These are phyloP conservation scores for Zosterops hypoxanthus DNA, from an alignment of 2,113 vertebrate genomes.

Conservation along the genomic window DNA sequence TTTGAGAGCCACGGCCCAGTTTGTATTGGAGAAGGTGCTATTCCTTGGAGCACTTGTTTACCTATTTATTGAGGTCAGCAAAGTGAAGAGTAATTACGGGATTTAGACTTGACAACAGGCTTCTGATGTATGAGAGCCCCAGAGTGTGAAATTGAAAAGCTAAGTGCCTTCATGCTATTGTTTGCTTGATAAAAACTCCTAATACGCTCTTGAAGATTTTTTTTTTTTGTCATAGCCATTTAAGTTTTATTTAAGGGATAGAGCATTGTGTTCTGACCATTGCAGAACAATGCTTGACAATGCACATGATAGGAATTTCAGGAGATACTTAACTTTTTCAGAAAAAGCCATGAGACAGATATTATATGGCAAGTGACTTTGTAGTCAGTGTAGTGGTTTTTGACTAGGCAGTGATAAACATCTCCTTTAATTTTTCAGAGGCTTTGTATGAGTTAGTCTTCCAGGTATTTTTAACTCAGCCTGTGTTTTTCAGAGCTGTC, in stretches of 20 bases:
- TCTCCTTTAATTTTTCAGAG: neutral
- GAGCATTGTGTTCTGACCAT: neutral
- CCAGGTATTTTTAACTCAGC: neutral
- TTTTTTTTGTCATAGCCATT: neutral
- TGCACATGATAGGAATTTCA: neutral
- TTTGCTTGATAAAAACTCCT: constrained; percentile 54
- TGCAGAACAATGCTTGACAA: neutral
- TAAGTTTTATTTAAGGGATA: neutral
- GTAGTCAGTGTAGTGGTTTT: neutral
- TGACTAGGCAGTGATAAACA: neutral
- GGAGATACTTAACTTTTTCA: neutral
- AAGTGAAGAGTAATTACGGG: constrained; percentile 46
- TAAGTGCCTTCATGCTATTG: constrained; percentile 59
- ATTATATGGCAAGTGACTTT: neutral
- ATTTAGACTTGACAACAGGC: constrained; percentile 59
- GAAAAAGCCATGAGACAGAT: neutral
- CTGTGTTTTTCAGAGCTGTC: neutral
- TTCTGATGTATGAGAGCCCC: constrained; percentile 48
- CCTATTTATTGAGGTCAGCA: constrained; percentile 62
- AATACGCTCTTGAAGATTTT: neutral
- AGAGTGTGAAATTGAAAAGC: constrained; percentile 75
- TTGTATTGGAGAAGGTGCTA: neutral
- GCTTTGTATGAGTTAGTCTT: neutral
- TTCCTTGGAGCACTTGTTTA: constrained; percentile 52
- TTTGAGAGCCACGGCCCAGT: neutral